phyloP scores from a whole-genome alignment of 2,113 vertebrate species.

The Isichthys henryi region DNA sequence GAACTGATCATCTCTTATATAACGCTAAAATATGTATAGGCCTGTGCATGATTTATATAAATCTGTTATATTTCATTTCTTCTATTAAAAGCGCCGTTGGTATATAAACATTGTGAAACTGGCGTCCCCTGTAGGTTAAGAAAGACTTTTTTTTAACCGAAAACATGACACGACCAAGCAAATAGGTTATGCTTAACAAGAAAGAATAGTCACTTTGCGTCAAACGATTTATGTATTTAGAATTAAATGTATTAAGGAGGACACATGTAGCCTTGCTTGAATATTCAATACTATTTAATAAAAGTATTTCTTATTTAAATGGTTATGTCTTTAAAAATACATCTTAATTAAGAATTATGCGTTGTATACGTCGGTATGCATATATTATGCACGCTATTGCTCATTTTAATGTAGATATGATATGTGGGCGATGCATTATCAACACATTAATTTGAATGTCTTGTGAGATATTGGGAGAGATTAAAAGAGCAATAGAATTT shows the following conservation, averaged over 20 bases:
- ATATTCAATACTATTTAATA: background rate
- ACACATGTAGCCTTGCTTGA: background rate
- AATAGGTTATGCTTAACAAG: background rate
- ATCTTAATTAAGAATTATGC: background rate
- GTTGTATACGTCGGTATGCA: background rate
- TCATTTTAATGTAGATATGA: conserved; percentile 1
- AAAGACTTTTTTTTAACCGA: background rate
- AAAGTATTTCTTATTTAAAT: background rate
- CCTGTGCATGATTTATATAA: background rate
- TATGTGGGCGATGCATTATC: conserved; percentile 1
- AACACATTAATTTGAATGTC: background rate
- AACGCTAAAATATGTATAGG: background rate
- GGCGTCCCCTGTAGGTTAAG: conserved; percentile 9
- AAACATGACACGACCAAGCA: background rate
- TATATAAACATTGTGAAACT: conserved; percentile 9
- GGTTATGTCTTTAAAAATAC: background rate
- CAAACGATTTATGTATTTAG: background rate
- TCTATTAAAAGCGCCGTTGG: background rate
- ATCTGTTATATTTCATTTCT: background rate
- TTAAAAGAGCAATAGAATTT: background rate
- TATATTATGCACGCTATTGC: background rate
- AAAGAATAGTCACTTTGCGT: background rate
- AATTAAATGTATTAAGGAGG: background rate
- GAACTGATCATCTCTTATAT: background rate
- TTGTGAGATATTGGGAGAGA: background rate